These are phyloP conservation scores for Actinopyga echinites DNA, from an alignment of 53 echinoderm and acorn worm genomes.

Conservation along the genomic window DNA sequence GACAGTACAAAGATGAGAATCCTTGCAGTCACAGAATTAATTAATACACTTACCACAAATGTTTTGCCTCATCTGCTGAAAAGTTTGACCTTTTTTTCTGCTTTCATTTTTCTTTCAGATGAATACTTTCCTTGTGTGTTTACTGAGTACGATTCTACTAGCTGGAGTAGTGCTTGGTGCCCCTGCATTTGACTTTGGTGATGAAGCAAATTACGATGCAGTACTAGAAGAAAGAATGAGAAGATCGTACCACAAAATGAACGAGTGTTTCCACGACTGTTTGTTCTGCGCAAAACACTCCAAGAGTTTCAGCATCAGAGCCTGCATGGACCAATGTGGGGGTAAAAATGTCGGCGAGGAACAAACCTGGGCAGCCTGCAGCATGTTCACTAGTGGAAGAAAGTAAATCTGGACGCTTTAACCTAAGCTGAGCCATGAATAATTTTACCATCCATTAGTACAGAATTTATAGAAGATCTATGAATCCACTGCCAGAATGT, in stretches of 20 bases:
- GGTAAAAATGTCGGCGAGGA: neutral
- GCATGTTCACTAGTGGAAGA: neutral
- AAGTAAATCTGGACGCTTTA: neutral
- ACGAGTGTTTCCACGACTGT: conserved; percentile 1
- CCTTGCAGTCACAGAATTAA: no score
- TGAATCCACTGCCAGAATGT: no score
- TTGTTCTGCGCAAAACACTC: conserved; percentile 12
- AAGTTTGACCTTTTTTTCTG: no score
- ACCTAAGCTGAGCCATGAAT: no score
- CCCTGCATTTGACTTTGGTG: conserved; percentile 14
- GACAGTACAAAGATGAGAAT: no score
- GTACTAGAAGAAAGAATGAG: neutral
- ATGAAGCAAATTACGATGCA: neutral
- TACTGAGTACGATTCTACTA: conserved; percentile 5
- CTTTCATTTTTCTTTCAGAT: neutral
- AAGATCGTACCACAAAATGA: neutral
- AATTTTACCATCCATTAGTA: no score
- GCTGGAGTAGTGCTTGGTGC: conserved; percentile 21
- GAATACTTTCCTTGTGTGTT: conserved; percentile 13
- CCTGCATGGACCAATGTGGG: neutral
- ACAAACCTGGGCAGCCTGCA: conserved; percentile 17
- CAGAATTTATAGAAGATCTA: no score
- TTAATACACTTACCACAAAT: no score
- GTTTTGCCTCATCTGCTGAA: no score
- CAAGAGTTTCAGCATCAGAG: neutral